Percentiles rank a stretch among this genome's conserved stretches.
These are phyloP conservation scores for Pseudomyrmex sp. DNA, from an alignment of 1,140 invertebrate genomes.

Conservation along the genomic window DNA sequence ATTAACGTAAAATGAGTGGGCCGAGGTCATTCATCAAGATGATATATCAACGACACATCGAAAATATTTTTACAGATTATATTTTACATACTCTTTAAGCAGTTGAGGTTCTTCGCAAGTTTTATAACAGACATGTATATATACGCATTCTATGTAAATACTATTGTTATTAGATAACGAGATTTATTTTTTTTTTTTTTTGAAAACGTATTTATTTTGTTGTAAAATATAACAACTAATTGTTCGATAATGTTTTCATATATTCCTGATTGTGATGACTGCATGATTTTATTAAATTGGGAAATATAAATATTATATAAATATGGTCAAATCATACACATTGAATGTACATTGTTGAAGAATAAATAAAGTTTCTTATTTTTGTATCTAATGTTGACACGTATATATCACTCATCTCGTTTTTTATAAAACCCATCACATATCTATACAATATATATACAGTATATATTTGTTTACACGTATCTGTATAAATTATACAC, in stretches of 20 bases:
- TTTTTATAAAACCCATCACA: conserved; percentile 37
- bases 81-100: conserved; percentile 18
- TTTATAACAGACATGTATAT: conserved; percentile 55
- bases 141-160: conserved; percentile 45
- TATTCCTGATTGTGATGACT: conserved; percentile 51
- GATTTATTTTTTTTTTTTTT: conserved; percentile 17
- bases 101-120: conserved; percentile 4
- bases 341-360: conserved; percentile 65
- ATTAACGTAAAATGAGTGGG: conserved; percentile 22
- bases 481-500: conserved; percentile 3
- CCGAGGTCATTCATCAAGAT: conserved; percentile 31
- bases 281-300: conserved; percentile 33
- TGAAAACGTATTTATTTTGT: conserved; percentile 27
- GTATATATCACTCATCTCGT: conserved; percentile 9
- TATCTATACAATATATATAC: too few species aligned
- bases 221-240: conserved; percentile 23
- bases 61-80: conserved; percentile 32
- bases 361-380: conserved; percentile 71
- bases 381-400: conserved; percentile 58
- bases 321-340: neutral
- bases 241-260: conserved; percentile 39
- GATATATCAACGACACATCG: conserved; percentile 22
- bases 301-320: conserved; percentile 29
- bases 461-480: neutral
- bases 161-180: conserved; percentile 49